A percentile compares a stretch with the other conserved stretches of the same genome.
These are phyloP conservation scores for Chelon labrosus DNA, from an alignment of 2,797 vertebrate species.

Conservation along the genomic window DNA sequence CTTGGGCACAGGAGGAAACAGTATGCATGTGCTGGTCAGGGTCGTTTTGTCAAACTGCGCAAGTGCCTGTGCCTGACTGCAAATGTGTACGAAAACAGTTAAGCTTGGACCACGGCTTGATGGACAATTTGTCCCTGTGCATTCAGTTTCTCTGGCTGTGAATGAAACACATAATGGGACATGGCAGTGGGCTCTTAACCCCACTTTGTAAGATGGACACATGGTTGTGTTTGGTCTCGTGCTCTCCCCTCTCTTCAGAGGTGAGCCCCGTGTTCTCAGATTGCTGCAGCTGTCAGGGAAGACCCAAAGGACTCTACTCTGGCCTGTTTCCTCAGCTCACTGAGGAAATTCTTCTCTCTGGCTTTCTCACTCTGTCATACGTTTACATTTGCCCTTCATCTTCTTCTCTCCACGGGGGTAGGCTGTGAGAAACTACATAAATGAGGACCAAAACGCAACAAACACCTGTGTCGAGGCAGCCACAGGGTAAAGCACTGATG, in stretches of 20 bases:
- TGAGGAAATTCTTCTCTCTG: conserved; percentile 43
- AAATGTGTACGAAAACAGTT: conserved; percentile 20
- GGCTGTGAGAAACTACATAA: conserved; percentile 28
- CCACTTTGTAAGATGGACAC: conserved; percentile 67
- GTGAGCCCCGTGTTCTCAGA: conserved; percentile 63
- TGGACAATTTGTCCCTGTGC: conserved; percentile 32
- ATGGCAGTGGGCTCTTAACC: conserved; percentile 71
- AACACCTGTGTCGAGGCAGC: conserved; percentile 55
- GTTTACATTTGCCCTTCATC: conserved; percentile 25
- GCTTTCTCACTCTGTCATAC: conserved; percentile 18
- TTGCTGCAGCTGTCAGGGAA: conserved; percentile 72
- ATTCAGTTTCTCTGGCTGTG: conserved; percentile 51
- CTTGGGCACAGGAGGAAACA: conserved; percentile 31
- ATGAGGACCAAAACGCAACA: conserved; percentile 23
- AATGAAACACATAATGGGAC: conserved; percentile 70
- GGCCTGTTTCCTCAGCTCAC: conserved; percentile 46
- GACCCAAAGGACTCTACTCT: conserved; percentile 45
- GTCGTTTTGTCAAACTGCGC: conserved; percentile 37
- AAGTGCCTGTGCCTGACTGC: conserved; percentile 16
- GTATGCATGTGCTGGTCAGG: conserved; percentile 22
- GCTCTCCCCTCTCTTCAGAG: conserved; percentile 45
- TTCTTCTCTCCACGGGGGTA: conserved; percentile 13
- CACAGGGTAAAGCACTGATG: conserved; percentile 33
- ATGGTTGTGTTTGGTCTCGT: conserved; percentile 56
- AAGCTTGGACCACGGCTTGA: conserved; percentile 31